Conservation (phyloP, 92 coral and sea anemone species). For the Scolanthus callimorphus region DNA sequence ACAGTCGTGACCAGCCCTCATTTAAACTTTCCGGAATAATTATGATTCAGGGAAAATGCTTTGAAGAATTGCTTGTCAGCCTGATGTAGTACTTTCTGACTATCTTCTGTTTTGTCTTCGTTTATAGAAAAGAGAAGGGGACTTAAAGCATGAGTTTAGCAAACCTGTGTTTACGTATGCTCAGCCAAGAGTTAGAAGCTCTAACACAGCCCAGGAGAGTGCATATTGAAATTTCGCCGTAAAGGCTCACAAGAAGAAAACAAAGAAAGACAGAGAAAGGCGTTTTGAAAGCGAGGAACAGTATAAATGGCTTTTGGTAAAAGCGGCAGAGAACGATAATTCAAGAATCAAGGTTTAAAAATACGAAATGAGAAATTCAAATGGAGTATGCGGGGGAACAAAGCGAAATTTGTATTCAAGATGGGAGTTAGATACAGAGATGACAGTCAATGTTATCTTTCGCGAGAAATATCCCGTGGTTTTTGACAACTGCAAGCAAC, state of each 20-base stretch:
- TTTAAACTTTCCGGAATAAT: conserved; percentile 10
- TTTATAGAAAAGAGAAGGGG: conserved; percentile 55
- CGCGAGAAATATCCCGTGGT: neutral
- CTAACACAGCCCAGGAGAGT: conserved; percentile 9
- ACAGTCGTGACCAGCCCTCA: neutral
- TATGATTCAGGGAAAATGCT: neutral
- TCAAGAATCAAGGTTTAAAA: too few species aligned
- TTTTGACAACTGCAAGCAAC: neutral
- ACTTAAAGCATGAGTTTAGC: conserved; percentile 50
- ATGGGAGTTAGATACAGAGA: neutral
- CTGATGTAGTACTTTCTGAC: conserved; percentile 2
- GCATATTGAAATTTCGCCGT: conserved; percentile 11
- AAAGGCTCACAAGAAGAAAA: neutral
- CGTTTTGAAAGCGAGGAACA: neutral
- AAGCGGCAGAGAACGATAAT: neutral
- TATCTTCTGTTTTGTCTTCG: conserved; percentile 10
- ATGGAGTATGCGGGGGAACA: too few species aligned
- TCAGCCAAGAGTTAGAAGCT: conserved; percentile 51
- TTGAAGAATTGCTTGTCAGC: neutral
- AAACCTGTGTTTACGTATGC: conserved; percentile 59
- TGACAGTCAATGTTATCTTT: neutral
- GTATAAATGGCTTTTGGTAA: neutral
- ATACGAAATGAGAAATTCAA: too few species aligned
- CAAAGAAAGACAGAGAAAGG: neutral
- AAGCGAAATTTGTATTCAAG: neutral